Evolutionary conservation across 1,140 invertebrate genomes (phyloP).

Genomic region (Caerostris extrusa): DNA sequence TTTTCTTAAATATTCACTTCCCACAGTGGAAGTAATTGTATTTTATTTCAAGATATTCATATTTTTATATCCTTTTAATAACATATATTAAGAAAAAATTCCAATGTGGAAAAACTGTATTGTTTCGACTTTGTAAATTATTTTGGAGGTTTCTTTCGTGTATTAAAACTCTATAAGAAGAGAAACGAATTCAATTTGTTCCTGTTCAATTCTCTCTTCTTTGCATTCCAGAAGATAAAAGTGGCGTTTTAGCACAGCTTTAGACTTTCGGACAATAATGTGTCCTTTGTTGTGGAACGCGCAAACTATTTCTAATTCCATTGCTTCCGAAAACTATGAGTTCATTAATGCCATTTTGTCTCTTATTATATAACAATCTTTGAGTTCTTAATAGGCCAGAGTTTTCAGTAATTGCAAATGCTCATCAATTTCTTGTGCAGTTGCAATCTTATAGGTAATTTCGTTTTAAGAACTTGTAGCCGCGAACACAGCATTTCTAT

Average conservation of each 20-base stretch:
- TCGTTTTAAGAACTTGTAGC: background rate
- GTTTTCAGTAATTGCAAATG: constrained; percentile 6
- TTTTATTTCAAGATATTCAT: no score
- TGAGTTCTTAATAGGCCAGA: background rate
- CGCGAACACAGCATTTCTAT: background rate
- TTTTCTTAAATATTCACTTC: no score
- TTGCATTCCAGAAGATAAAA: background rate
- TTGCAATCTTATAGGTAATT: background rate
- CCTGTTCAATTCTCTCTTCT: background rate
- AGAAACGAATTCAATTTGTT: no score
- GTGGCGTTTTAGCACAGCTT: constrained; percentile 1
- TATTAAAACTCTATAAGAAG: no score
- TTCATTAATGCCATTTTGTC: background rate
- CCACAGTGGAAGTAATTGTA: no score
- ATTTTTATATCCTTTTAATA: no score
- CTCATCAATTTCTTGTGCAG: constrained; percentile 25
- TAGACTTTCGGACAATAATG: background rate
- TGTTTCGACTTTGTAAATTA: no score
- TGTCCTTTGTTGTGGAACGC: constrained; percentile 14
- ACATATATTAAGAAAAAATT: no score
- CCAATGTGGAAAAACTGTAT: no score
- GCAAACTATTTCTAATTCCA: constrained; percentile 4
- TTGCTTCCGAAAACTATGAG: background rate
- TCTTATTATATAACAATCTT: no score
- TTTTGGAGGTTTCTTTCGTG: no score